These are phyloP conservation scores for Diachasmimorpha longicaudata DNA, from an alignment of 1,140 invertebrate species.

Conservation along the genomic window DNA sequence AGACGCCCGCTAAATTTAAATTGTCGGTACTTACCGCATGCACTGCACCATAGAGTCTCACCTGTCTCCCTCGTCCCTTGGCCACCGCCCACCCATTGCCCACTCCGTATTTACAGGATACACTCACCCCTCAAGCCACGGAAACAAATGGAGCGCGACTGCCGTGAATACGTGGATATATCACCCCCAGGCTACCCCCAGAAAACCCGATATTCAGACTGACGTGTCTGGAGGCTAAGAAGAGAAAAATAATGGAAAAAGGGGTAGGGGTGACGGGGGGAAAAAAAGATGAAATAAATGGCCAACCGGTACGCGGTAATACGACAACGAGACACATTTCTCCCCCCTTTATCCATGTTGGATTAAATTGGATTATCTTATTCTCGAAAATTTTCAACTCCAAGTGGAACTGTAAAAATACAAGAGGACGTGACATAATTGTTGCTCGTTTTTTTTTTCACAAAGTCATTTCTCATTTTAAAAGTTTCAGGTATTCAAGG, in stretches of 20 bases:
- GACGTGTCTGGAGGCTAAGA: not conserved
- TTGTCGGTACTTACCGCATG: not conserved
- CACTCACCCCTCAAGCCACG: not conserved
- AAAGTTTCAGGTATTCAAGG: not conserved
- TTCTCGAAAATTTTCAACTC: not conserved
- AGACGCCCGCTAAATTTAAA: not conserved
- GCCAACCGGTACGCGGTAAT: not conserved
- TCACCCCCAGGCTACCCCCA: not conserved
- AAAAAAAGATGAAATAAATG: slow-evolving; percentile 1
- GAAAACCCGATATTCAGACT: slow-evolving; percentile 16
- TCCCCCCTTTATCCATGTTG: not conserved
- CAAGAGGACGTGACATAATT: slow-evolving; percentile 2
- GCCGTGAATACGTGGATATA: not conserved
- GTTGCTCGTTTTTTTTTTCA: not conserved
- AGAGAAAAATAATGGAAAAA: not conserved
- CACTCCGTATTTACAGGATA: not conserved
- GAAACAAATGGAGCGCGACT: slow-evolving; percentile 17
- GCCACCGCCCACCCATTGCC: not conserved
- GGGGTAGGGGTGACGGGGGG: no score
- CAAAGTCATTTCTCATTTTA: slow-evolving; percentile 8
- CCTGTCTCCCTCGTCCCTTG: not conserved
- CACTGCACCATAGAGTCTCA: not conserved
- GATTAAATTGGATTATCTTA: slow-evolving; percentile 8
- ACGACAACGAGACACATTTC: not conserved
- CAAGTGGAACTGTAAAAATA: not conserved